Conservation (phyloP, 2,888 invertebrate genomes). For the Acronicta leporina region DNA sequence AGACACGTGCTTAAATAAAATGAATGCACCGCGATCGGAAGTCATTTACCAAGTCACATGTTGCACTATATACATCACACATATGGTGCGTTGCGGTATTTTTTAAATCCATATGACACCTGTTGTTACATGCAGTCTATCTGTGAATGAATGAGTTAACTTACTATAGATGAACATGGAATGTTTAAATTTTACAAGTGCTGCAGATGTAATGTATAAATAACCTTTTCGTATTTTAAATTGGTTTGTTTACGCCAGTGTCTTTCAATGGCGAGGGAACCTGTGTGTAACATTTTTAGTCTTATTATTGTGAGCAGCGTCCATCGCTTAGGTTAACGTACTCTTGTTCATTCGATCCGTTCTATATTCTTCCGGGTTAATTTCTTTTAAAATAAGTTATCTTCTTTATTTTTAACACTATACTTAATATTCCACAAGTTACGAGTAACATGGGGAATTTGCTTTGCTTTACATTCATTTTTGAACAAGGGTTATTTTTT, state of each 20-base stretch:
- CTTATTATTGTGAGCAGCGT: constrained; percentile 72
- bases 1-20: constrained; percentile 40
- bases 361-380: constrained; percentile 70
- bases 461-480: constrained; percentile 7
- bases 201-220: constrained; percentile 55
- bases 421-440: constrained; percentile 19
- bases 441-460: constrained; percentile 22
- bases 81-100: background rate
- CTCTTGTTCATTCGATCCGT: constrained; percentile 71
- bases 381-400: constrained; percentile 60
- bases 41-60: constrained; percentile 32
- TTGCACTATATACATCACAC: constrained; percentile 9
- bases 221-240: constrained; percentile 68
- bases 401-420: constrained; percentile 46
- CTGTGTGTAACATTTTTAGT: constrained; percentile 73
- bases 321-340: constrained; percentile 77
- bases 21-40: constrained; percentile 37
- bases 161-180: constrained; percentile 34
- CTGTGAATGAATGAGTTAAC: background rate
- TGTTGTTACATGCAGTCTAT: background rate
- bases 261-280: constrained; percentile 73
- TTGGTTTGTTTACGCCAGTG: constrained; percentile 74
- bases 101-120: background rate
- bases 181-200: constrained; percentile 63
- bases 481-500: constrained; percentile 25